phyloP scores from a whole-genome alignment of 1,140 invertebrate genomes.

The Zaprionus tsacasi region DNA sequence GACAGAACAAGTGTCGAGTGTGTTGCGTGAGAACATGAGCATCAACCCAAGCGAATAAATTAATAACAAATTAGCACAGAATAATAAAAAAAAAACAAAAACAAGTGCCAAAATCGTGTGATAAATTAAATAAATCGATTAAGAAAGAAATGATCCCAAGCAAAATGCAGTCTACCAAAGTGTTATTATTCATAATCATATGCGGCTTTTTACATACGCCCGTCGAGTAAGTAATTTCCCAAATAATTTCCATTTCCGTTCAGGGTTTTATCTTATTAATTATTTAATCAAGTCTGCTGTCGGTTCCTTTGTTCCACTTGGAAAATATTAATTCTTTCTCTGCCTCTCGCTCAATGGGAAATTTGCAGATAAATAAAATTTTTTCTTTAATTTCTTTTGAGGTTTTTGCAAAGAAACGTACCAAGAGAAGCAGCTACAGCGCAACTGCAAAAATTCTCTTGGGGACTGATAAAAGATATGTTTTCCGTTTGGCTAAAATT shows the following conservation, averaged over 20 bases:
- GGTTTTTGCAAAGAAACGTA: slow-evolving; percentile 18
- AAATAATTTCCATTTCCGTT: background rate
- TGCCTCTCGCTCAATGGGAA: background rate
- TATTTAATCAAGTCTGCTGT: background rate
- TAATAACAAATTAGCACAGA: background rate
- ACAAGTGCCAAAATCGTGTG: background rate
- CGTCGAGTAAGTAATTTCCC: slow-evolving; percentile 44
- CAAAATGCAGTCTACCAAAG: slow-evolving; percentile 26
- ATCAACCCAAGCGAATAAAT: slow-evolving; percentile 38
- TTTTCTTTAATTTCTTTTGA: slow-evolving; percentile 17
- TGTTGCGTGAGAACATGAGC: slow-evolving; percentile 35
- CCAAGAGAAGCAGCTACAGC: background rate
- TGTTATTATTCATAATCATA: slow-evolving; percentile 50
- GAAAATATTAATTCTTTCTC: background rate
- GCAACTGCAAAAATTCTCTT: background rate
- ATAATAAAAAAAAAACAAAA: background rate
- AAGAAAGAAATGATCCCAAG: background rate
- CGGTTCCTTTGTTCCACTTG: background rate
- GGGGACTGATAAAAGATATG: slow-evolving; percentile 25
- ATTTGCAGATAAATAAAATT: slow-evolving; percentile 35
- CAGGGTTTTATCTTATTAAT: background rate
- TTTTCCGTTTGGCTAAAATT: slow-evolving; percentile 27
- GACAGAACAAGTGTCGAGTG: slow-evolving; percentile 35
- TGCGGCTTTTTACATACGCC: slow-evolving; percentile 23
- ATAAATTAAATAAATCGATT: slow-evolving; percentile 6